Conservation (phyloP, 2,888 invertebrate species). For the Lysandra coridon region DNA sequence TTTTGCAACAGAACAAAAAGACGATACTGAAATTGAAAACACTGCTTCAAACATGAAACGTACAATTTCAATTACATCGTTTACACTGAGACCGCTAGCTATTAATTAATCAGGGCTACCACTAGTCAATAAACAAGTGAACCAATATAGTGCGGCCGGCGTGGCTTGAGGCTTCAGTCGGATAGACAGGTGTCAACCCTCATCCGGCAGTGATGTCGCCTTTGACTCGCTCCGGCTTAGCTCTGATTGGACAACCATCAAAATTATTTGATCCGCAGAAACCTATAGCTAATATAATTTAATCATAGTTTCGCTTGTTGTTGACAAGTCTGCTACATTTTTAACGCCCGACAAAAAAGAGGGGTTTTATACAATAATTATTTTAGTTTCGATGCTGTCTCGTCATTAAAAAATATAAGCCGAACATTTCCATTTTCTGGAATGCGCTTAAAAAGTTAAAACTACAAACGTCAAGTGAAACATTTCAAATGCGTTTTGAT, state of each 20-base stretch:
- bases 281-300: not conserved
- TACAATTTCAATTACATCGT: not conserved
- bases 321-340: no score
- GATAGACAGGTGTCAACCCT: constrained; percentile 41
- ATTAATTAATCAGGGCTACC: constrained; percentile 17
- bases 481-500: not conserved
- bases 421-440: no score
- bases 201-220: constrained; percentile 39
- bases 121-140: constrained; percentile 28
- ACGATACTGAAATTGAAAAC: not conserved
- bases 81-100: not conserved
- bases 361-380: no score
- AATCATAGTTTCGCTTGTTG: not conserved
- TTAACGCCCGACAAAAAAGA: no score
- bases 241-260: constrained; percentile 34
- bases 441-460: not conserved
- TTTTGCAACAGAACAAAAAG: not conserved
- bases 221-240: constrained; percentile 37
- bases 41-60: not conserved
- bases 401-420: no score
- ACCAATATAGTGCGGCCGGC: constrained; percentile 14
- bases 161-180: constrained; percentile 6
- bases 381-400: no score
- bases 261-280: not conserved
- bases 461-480: not conserved